A percentile compares a stretch with the other conserved stretches of the same genome.
Evolutionary conservation across 2,888 invertebrate genomes (phyloP).

Genomic region (Fragum whitleyi): DNA sequence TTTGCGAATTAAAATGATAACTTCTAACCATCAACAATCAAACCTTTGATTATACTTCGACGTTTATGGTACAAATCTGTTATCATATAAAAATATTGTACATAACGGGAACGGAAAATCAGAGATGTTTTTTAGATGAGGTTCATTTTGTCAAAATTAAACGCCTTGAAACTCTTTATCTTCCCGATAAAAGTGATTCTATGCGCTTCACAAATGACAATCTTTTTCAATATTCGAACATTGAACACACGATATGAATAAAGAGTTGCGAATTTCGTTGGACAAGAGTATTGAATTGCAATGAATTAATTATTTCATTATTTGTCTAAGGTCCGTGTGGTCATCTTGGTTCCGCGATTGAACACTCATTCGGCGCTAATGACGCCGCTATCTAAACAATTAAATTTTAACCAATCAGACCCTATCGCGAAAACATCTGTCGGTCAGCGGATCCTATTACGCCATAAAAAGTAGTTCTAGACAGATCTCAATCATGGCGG

Average conservation of each 20-base stretch:
- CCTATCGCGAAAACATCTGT: constrained; percentile 53
- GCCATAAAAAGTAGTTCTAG: constrained; percentile 61
- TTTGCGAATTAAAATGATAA: too few species aligned
- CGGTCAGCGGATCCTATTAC: constrained; percentile 60
- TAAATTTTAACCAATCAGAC: constrained; percentile 57
- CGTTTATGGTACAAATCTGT: too few species aligned
- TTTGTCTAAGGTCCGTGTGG: constrained; percentile 36
- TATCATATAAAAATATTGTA: too few species aligned
- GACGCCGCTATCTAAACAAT: constrained; percentile 49
- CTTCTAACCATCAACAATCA: too few species aligned
- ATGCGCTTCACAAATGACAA: too few species aligned
- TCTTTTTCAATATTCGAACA: not conserved
- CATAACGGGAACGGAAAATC: too few species aligned
- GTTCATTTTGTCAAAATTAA: too few species aligned
- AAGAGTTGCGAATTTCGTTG: not conserved
- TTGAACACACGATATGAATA: not conserved
- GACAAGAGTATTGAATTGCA: constrained; percentile 38
- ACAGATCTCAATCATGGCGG: constrained; percentile 33
- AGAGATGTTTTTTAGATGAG: too few species aligned
- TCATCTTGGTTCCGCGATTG: constrained; percentile 22
- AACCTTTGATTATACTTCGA: too few species aligned
- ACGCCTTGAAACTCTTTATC: too few species aligned
- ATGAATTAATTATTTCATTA: constrained; percentile 46
- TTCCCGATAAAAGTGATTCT: too few species aligned
- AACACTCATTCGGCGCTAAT: constrained; percentile 40